phyloP scores from a whole-genome alignment of 1,140 invertebrate genomes.

The Drosophila erecta region DNA sequence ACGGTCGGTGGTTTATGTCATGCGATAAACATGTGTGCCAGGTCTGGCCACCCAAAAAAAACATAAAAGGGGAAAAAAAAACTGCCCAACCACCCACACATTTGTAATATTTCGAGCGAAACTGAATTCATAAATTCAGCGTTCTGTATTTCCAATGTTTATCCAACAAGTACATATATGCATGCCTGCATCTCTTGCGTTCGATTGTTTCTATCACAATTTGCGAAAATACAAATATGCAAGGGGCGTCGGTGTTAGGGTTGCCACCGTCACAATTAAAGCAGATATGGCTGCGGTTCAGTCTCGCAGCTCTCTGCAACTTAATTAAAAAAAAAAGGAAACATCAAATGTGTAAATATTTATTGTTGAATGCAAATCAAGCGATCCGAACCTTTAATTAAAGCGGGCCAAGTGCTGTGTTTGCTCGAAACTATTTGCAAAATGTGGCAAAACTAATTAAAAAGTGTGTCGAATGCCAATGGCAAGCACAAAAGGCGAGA shows the following conservation, averaged over 20 bases:
- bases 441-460: conserved; percentile 81
- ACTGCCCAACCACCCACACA: neutral
- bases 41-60: conserved; percentile 20
- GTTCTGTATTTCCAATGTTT: conserved; percentile 22
- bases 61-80: neutral
- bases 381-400: conserved; percentile 57
- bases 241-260: conserved; percentile 3
- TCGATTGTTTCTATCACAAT: conserved; percentile 23
- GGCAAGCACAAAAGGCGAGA: conserved; percentile 73
- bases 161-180: conserved; percentile 38
- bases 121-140: conserved; percentile 41
- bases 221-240: conserved; percentile 16
- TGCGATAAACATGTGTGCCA: conserved; percentile 41
- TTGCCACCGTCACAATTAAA: conserved; percentile 22
- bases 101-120: conserved; percentile 26
- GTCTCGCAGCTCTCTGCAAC: conserved; percentile 1
- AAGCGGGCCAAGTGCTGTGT: conserved; percentile 59
- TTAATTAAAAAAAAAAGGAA: conserved; percentile 23
- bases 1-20: conserved; percentile 29
- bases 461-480: conserved; percentile 80
- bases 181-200: conserved; percentile 37
- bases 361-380: conserved; percentile 32
- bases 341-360: conserved; percentile 31
- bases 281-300: neutral
- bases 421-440: conserved; percentile 76